phyloP scores from a whole-genome alignment of 2,888 invertebrate species.

The Hirtodrosophila cameraria region DNA sequence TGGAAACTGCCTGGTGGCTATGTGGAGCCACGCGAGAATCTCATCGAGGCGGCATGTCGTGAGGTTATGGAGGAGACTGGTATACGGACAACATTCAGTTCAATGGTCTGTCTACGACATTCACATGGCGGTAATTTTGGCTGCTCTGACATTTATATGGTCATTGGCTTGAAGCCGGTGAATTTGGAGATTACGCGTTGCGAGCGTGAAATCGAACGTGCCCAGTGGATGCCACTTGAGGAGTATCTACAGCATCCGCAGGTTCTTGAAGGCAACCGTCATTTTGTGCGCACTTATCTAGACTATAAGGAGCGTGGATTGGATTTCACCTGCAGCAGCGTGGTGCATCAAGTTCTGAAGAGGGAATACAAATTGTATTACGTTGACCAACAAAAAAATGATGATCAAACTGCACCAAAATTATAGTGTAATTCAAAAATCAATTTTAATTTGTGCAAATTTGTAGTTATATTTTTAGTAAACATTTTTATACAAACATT shows the following conservation, averaged over 20 bases:
- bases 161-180: conserved; percentile 89
- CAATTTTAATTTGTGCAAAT: conserved; percentile 31
- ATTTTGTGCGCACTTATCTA: conserved; percentile 88
- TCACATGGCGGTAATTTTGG: conserved; percentile 90
- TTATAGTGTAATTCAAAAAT: conserved; percentile 14
- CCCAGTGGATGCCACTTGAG: conserved; percentile 92
- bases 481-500: conserved; percentile 1
- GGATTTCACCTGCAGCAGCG: conserved; percentile 86
- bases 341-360: conserved; percentile 80
- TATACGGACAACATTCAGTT: conserved; percentile 90
- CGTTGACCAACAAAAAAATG: conserved; percentile 59
- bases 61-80: conserved; percentile 97
- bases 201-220: conserved; percentile 90
- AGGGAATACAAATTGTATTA: conserved; percentile 81
- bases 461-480: conserved; percentile 17
- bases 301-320: conserved; percentile 87
- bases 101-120: conserved; percentile 91
- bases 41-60: conserved; percentile 91
- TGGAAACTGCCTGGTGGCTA: conserved; percentile 98
- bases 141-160: conserved; percentile 94
- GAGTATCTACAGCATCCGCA: conserved; percentile 89
- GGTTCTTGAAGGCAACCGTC: conserved; percentile 89
- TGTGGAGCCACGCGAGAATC: conserved; percentile 94
- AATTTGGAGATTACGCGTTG: conserved; percentile 88
- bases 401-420: conserved; percentile 13